Conservation (phyloP, 2,888 invertebrate species). For the Drosophila emarginata region DNA sequence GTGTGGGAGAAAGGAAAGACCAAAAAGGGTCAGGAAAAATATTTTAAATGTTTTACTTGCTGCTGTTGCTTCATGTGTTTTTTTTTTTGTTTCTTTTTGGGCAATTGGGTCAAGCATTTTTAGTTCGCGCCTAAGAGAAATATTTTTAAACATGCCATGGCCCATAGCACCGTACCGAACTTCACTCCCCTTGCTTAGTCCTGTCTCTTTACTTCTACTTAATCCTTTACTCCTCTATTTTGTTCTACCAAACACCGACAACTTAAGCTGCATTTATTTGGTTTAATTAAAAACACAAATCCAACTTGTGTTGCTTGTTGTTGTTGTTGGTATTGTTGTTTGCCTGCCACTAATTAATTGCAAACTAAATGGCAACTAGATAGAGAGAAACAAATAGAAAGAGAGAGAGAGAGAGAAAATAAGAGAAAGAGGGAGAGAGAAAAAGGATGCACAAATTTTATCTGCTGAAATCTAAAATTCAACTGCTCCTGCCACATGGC, state of each 20-base stretch:
- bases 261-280: slow-evolving; percentile 57
- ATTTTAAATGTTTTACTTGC: slow-evolving; percentile 66
- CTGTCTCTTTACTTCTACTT: slow-evolving; percentile 4
- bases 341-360: slow-evolving; percentile 70
- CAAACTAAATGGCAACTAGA: slow-evolving; percentile 69
- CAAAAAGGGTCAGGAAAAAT: slow-evolving; percentile 28
- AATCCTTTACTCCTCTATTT: slow-evolving; percentile 9
- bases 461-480: slow-evolving; percentile 36
- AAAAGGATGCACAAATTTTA: slow-evolving; percentile 55
- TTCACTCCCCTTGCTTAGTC: slow-evolving; percentile 3
- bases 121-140: slow-evolving; percentile 66
- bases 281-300: slow-evolving; percentile 73
- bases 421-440: not conserved
- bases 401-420: not conserved
- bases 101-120: slow-evolving; percentile 74
- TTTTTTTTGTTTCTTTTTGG: slow-evolving; percentile 6
- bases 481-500: slow-evolving; percentile 3
- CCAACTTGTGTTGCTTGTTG: slow-evolving; percentile 25
- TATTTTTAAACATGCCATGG: slow-evolving; percentile 21
- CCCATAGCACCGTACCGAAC: slow-evolving; percentile 24
- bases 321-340: not conserved
- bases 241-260: slow-evolving; percentile 3
- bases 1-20: not conserved
- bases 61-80: slow-evolving; percentile 23
- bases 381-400: not conserved